These are phyloP conservation scores for Ganaspis brasiliensis DNA, from an alignment of 2,888 invertebrate genomes.

Conservation along the genomic window DNA sequence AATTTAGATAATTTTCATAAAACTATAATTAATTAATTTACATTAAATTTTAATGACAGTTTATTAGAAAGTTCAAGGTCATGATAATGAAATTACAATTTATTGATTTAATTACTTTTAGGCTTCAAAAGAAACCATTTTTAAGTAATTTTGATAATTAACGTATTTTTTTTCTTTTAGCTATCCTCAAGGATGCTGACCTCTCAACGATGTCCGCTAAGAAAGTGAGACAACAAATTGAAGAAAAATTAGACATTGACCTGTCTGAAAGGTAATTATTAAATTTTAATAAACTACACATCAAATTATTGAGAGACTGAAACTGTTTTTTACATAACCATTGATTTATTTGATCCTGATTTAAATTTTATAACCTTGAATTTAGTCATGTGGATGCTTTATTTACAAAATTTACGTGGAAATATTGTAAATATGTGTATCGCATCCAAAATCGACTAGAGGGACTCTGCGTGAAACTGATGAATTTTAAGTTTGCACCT, in stretches of 20 bases:
- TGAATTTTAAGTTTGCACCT: constrained; percentile 69
- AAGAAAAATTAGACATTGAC: constrained; percentile 90
- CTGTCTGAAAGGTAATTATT: constrained; percentile 83
- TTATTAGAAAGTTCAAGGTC: too few relatives aligned
- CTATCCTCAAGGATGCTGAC: constrained; percentile 93
- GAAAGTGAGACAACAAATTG: constrained; percentile 92
- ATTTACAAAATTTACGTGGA: constrained; percentile 56
- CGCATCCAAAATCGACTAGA: constrained; percentile 74
- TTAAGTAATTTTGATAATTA: background rate
- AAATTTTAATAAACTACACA: background rate
- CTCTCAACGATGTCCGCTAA: constrained; percentile 92
- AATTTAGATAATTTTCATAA: too few relatives aligned
- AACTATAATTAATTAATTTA: too few relatives aligned
- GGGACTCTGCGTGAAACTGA: constrained; percentile 76
- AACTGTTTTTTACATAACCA: too few relatives aligned
- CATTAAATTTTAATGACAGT: too few relatives aligned
- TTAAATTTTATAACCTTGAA: background rate
- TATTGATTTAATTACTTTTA: too few relatives aligned
- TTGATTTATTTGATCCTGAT: background rate
- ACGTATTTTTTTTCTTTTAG: constrained; percentile 81
- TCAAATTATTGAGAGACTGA: too few relatives aligned
- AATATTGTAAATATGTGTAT: constrained; percentile 59
- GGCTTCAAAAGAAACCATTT: too few relatives aligned
- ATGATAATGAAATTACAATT: too few relatives aligned
- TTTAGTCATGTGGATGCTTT: constrained; percentile 55